Evolutionary conservation across 2,888 invertebrate genomes (phyloP).

Genomic region (Neoscelio sp.): DNA sequence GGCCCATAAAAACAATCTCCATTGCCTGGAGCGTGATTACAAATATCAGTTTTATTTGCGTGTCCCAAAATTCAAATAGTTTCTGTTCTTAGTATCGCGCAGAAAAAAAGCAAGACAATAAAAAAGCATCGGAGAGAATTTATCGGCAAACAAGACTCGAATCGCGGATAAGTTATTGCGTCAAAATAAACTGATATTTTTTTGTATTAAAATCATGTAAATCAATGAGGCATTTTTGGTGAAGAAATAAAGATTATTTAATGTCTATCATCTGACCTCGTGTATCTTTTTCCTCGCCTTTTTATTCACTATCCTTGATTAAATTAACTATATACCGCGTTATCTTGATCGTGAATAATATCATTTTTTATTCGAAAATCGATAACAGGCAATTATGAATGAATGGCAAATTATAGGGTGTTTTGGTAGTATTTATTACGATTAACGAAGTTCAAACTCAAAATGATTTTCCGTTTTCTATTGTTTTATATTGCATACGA

Average conservation of each 20-base stretch:
- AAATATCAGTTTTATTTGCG: not conserved
- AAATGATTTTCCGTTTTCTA: too few species aligned
- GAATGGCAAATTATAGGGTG: too few species aligned
- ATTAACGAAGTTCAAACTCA: too few species aligned
- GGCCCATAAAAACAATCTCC: too few species aligned
- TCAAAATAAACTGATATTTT: slow-evolving; percentile 13
- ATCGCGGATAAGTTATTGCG: not conserved
- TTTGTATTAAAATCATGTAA: slow-evolving; percentile 30
- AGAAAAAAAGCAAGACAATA: not conserved
- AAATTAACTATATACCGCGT: slow-evolving; percentile 14
- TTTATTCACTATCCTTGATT: slow-evolving; percentile 16
- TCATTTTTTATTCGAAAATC: too few species aligned
- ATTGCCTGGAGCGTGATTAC: not conserved
- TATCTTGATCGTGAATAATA: slow-evolving; percentile 39
- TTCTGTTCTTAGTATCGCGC: not conserved
- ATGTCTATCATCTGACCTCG: slow-evolving; percentile 29
- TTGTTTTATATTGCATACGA: too few species aligned
- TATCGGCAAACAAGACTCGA: not conserved
- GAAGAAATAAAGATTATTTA: slow-evolving; percentile 12
- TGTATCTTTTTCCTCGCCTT: slow-evolving; percentile 23
- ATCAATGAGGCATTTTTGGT: slow-evolving; percentile 20
- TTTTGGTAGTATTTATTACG: too few species aligned
- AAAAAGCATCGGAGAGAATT: too few species aligned
- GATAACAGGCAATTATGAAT: too few species aligned
- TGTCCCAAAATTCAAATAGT: not conserved